Evolutionary conservation across 2,797 vertebrate species (phyloP), one percentile per base, ranked within the genome.

Genomic region (Cryptoblepharus egeriae): DNA sequence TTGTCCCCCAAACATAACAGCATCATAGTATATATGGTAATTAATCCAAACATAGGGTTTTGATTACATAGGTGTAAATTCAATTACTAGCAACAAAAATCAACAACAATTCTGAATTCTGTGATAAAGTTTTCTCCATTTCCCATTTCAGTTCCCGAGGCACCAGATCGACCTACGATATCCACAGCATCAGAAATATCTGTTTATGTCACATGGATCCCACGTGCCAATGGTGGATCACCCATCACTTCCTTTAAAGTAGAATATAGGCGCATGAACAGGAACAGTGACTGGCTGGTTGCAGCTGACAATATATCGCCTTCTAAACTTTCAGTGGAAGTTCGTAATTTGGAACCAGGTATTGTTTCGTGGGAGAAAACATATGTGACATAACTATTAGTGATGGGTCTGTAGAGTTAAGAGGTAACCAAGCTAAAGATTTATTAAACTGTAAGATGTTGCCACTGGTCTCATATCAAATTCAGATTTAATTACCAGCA

Each of bases 241-340:
- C 98, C 98, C 1, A 98, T 99, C 92, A 98, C 98, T 0, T 97
- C 98, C 4, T 99, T 99, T 91, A 97, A 98, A 0, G 98, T 99
- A 5, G 98, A 99, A 69, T 99, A 97, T 90, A 96, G 97, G 5
- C 97, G 96, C 3, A 93, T 97, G 67, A 96, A 96, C 0, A 96
- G 97, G 72, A 97, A 84, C 26, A 94, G 95, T 0, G 97, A 98
- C 77, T 99, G 98, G 98, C 88, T 96, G 0, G 79, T 97, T 0
- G 98, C 98, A 0, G 98, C 98, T 0, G 98, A 98, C 79, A 97
- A 97, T 63, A 98, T 99, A 88, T 98, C 98, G 0, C 98, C 98
- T 39, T 97, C 98, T 73, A 99, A 98, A 84, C 96, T 99, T 32
- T 99, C 98, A 0, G 98, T 99, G 95, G 98, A 99, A 96, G 98